Evolutionary conservation across 2,113 vertebrate genomes (phyloP).

Genomic region (Lagopus leucura): DNA sequence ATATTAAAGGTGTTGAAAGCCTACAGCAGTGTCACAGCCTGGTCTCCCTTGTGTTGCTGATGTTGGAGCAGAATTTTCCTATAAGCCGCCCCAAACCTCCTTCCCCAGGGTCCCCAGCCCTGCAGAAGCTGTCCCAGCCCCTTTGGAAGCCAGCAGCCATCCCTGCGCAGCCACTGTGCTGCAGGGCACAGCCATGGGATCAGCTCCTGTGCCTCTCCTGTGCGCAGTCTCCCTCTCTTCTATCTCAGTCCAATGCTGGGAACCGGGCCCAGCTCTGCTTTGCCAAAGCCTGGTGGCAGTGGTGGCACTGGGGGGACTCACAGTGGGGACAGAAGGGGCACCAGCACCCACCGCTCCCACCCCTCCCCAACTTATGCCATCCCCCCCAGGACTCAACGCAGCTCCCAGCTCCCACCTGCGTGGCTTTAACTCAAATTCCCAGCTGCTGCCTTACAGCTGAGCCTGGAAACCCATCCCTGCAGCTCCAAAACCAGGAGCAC

Average conservation of each 20-base stretch:
- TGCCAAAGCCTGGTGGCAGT: neutral
- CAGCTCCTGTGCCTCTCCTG: rapidly evolving
- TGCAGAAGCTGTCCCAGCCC: neutral
- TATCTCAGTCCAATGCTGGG: neutral
- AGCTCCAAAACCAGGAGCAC: neutral
- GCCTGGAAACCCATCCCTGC: neutral
- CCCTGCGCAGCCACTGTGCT: neutral
- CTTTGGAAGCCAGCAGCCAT: neutral
- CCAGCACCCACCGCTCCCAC: neutral
- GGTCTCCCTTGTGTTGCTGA: neutral
- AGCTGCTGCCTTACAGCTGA: neutral
- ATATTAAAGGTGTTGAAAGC: neutral
- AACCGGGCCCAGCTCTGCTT: rapidly evolving
- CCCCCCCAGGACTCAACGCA: rapidly evolving
- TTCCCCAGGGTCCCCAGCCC: neutral
- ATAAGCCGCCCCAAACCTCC: neutral
- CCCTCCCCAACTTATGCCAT: neutral
- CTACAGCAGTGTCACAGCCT: neutral
- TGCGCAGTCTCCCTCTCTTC: neutral
- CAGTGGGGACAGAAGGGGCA: neutral
- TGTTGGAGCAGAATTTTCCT: neutral
- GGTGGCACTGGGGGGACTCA: neutral
- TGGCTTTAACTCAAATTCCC: neutral
- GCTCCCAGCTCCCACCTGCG: neutral
- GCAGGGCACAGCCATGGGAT: rapidly evolving